Evolutionary conservation across 1,140 invertebrate genomes (phyloP), one percentile per base, ranked within the genome.

Genomic region (Drosophila mauritiana): DNA sequence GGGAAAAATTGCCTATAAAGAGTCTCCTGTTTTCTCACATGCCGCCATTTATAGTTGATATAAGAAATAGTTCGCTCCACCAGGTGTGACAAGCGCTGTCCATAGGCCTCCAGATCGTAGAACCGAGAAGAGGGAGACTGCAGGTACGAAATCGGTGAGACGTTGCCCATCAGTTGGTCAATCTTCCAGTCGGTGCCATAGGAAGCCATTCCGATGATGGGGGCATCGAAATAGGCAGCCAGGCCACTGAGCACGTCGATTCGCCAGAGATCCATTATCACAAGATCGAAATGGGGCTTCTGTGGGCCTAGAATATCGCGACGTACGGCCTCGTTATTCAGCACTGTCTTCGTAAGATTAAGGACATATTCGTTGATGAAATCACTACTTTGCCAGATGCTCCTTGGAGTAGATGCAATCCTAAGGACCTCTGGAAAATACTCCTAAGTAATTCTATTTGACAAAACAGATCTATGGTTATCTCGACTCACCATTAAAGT

Each of bases 1-100:
- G 76, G 83, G 11, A 86, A 89, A 52, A 90, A 92, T 55, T 80
- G 70, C 12, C 84, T 69, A 15, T 92, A 80, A 0, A 93, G 48
- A 15, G 61, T 17, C 13, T 78, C 48, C 3, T 93, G 93, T 6
- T 36, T 31, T 0, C 90, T 86, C 12, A 89, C 45, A n/a, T 67
- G 59, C 1, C 51, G 13, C 39, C 69, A 78, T 4, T 81, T 40
- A 58, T 78, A 73, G 61, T 94, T 94, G 2, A 62, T 40, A 61
- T 53, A 67, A 2, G 22, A 13, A 8, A 70, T 15, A 4, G 68
- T 11, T 20, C 25, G 64, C 4, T 57, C 64, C 20, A 70, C 20
- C 31, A 70, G 49, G 1, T 57, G 20, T 0, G 1, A 0, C 4
- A 70, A 34, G 0, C 68, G 64, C 5, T 65, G 43, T 1, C 4